Evolutionary conservation across 2,113 vertebrate species (phyloP).

Genomic region (Xiphorhynchus elegans): DNA sequence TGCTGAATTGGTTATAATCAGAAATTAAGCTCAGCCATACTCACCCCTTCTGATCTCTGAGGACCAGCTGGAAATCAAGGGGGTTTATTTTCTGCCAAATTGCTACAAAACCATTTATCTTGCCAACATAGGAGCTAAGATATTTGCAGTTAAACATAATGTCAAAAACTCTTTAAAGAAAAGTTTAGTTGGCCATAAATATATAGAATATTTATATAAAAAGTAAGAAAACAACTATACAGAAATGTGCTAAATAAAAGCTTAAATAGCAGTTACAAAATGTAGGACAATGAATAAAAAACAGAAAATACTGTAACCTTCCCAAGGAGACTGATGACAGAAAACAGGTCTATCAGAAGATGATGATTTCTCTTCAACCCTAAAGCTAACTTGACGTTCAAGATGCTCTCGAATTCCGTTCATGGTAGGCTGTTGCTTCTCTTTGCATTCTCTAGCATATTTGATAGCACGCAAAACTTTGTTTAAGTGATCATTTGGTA

Average conservation of each 20-base stretch:
- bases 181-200: neutral
- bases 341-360: constrained; percentile 30
- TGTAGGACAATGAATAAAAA: neutral
- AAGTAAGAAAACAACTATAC: neutral
- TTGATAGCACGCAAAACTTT: constrained; percentile 65
- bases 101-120: neutral
- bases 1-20: neutral
- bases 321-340: neutral
- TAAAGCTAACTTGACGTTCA: constrained; percentile 65
- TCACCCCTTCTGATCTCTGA: neutral
- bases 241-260: neutral
- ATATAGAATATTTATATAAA: neutral
- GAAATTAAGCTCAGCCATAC: neutral
- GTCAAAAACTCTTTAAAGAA: neutral
- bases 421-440: constrained; percentile 69
- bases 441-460: constrained; percentile 56
- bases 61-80: neutral
- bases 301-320: neutral
- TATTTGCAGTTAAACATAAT: neutral
- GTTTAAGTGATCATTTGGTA: constrained; percentile 70
- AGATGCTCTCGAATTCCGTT: constrained; percentile 72
- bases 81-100: neutral
- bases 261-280: neutral
- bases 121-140: neutral
- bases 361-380: constrained; percentile 57